phyloP scores from a whole-genome alignment of 2,888 invertebrate genomes.

The Yponomeuta plumbellus region DNA sequence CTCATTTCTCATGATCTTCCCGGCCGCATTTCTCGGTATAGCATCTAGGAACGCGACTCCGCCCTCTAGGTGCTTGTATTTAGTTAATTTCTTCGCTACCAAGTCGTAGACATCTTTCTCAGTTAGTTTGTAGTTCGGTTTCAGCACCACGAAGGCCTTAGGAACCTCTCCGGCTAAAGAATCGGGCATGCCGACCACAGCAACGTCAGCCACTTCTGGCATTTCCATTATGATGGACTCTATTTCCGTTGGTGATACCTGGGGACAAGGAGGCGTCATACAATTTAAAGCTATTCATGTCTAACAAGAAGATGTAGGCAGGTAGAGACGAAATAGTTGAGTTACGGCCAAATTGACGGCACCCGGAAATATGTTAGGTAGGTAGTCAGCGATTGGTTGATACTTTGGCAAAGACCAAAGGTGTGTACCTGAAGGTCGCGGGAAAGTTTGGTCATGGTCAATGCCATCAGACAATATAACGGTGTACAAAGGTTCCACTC shows the following conservation, averaged over 20 bases:
- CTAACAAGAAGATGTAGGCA: neutral
- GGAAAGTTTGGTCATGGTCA: too few species aligned
- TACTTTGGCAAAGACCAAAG: neutral
- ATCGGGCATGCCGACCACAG: conserved; percentile 86
- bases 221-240: conserved; percentile 85
- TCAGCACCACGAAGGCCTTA: conserved; percentile 82
- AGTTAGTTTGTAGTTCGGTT: conserved; percentile 68
- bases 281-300: neutral
- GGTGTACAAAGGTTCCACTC: too few species aligned
- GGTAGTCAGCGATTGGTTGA: neutral
- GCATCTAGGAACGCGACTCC: conserved; percentile 81
- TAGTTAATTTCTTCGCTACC: conserved; percentile 80
- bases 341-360: neutral
- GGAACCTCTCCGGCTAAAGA: conserved; percentile 84
- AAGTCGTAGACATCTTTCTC: conserved; percentile 75
- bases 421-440: conserved; percentile 71
- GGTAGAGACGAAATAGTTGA: neutral
- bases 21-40: conserved; percentile 85
- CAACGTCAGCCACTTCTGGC: conserved; percentile 84
- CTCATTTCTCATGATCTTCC: conserved; percentile 85
- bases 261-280: conserved; percentile 21
- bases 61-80: conserved; percentile 83
- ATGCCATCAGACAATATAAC: too few species aligned
- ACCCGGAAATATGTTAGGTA: neutral
- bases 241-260: conserved; percentile 92